Conservation (phyloP, 2,888 invertebrate genomes). For the Stenchaetothrips biformis region DNA sequence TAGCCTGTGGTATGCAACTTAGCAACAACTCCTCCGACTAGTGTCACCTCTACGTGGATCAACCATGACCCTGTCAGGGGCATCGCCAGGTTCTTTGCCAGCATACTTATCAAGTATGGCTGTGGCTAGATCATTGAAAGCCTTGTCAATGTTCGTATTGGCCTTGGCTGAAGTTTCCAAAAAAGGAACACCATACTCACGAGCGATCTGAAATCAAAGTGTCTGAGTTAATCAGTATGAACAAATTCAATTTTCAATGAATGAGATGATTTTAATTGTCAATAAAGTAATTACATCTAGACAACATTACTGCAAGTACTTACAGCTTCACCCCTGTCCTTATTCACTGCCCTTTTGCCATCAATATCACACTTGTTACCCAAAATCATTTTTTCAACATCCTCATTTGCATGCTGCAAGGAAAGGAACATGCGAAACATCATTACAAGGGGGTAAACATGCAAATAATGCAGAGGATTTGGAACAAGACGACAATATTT, state of each 20-base stretch:
- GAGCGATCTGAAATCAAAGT: conserved; percentile 68
- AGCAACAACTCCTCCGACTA: conserved; percentile 59
- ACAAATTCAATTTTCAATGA: background rate
- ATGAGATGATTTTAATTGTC: background rate
- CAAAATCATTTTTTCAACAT: conserved; percentile 97
- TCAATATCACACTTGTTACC: conserved; percentile 99
- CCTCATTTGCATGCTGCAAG: conserved; percentile 90
- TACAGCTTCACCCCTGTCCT: conserved; percentile 88
- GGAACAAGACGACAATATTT: conserved; percentile 22
- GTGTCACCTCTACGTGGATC: conserved; percentile 62
- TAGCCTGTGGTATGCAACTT: background rate
- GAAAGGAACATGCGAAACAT: conserved; percentile 31
- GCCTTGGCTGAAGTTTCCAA: conserved; percentile 98
- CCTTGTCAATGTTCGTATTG: conserved; percentile 93
- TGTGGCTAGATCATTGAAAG: conserved; percentile 91
- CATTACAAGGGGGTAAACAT: conserved; percentile 14
- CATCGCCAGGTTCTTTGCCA: conserved; percentile 73
- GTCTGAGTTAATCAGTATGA: no score
- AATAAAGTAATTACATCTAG: background rate
- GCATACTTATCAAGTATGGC: conserved; percentile 90
- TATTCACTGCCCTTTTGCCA: conserved; percentile 87
- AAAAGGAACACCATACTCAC: conserved; percentile 92
- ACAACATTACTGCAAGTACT: conserved; percentile 46
- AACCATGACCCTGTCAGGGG: conserved; percentile 63
- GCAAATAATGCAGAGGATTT: background rate